phyloP scores from a whole-genome alignment of 2,888 invertebrate genomes.

The Pseudococcus viburni region DNA sequence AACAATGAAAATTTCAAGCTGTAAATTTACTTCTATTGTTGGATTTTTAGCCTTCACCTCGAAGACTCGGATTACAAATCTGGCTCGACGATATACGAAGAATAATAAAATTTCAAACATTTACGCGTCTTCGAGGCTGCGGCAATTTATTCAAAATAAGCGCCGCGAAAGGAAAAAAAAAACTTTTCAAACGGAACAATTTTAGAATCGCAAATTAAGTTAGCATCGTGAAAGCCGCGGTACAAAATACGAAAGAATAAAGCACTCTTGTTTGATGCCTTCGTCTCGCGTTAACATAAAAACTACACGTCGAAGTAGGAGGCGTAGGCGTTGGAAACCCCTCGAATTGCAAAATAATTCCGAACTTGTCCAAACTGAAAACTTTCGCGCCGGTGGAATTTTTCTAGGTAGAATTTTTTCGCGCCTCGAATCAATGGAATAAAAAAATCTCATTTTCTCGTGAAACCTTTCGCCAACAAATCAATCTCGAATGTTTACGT shows the following conservation, averaged over 20 bases:
- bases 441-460: conserved; percentile 36
- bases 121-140: not conserved
- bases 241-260: not conserved
- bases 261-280: not conserved
- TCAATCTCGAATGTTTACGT: conserved; percentile 23
- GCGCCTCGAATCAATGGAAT: not conserved
- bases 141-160: conserved; percentile 30
- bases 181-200: conserved; percentile 21
- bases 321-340: not conserved
- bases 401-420: not conserved
- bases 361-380: not conserved
- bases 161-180: not conserved
- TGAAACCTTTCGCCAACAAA: not conserved
- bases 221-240: not conserved
- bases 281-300: not conserved
- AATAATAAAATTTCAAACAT: not conserved
- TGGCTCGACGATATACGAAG: not conserved
- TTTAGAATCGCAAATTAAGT: conserved; percentile 30
- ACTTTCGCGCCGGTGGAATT: not conserved
- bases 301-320: not conserved
- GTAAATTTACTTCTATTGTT: conserved; percentile 37
- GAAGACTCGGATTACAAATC: conserved; percentile 7
- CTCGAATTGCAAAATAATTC: not conserved
- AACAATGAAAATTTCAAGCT: conserved; percentile 9
- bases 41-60: conserved; percentile 3